Conservation (phyloP, 2,888 invertebrate genomes). For the Cabera pusaria region DNA sequence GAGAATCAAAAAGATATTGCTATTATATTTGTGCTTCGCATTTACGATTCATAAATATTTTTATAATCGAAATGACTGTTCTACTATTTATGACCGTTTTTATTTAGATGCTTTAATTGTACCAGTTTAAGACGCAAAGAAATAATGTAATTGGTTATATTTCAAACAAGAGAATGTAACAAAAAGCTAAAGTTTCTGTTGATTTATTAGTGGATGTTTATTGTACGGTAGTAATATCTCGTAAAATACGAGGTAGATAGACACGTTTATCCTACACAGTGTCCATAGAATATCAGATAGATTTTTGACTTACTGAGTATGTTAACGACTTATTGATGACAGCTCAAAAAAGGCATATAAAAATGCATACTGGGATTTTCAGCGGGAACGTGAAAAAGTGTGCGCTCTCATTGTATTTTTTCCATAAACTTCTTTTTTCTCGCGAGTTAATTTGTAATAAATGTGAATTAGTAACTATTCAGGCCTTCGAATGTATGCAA, state of each 20-base stretch:
- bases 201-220: constrained; percentile 32
- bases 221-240: constrained; percentile 17
- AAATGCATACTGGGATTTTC: no score
- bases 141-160: constrained; percentile 38
- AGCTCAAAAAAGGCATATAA: no score
- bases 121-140: constrained; percentile 35
- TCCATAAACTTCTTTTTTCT: no score
- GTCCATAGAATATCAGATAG: no score
- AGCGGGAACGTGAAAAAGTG: no score
- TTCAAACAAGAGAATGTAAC: constrained; percentile 33
- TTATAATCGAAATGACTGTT: constrained; percentile 40
- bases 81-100: constrained; percentile 42
- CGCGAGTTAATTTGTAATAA: no score
- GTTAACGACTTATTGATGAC: no score
- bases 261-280: no score
- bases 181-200: constrained; percentile 31
- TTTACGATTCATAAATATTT: constrained; percentile 44
- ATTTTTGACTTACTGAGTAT: no score
- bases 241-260: constrained; percentile 22
- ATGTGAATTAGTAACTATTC: no score
- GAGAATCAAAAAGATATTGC: constrained; percentile 34
- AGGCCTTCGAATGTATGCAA: no score
- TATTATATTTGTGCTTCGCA: constrained; percentile 39
- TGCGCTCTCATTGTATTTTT: no score
- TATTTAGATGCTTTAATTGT: constrained; percentile 41